Conservation (phyloP, 2,888 invertebrate genomes). For the Xylocampa areola region DNA sequence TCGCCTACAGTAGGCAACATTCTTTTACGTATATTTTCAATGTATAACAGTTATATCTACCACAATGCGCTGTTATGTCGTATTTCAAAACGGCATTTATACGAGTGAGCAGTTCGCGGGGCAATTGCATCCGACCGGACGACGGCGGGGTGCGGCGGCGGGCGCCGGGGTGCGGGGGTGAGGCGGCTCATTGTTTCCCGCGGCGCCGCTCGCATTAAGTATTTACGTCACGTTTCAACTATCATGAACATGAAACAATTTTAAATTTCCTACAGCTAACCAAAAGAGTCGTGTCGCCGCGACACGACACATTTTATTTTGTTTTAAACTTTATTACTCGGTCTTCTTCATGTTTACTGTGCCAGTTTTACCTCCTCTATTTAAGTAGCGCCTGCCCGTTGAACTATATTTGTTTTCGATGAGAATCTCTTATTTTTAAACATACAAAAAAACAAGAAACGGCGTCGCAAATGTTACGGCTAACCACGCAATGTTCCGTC, state of each 20-base stretch:
- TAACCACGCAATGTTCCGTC: too few species aligned
- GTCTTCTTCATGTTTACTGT: background rate
- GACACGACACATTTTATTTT: background rate
- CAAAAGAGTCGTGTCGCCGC: background rate
- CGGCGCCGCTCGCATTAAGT: conserved; percentile 1
- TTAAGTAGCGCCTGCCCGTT: too few species aligned
- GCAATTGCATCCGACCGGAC: conserved; percentile 3
- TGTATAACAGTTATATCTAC: background rate
- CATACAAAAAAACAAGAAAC: too few species aligned
- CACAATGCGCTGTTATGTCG: conserved; percentile 2
- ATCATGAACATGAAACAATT: conserved; percentile 14
- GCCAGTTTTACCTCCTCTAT: background rate
- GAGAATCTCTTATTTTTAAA: too few species aligned
- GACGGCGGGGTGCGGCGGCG: background rate
- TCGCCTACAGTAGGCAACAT: too few species aligned
- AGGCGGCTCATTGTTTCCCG: conserved; percentile 2
- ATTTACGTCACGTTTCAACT: conserved; percentile 9
- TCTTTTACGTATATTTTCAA: background rate
- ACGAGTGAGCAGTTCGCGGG: background rate
- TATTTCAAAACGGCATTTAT: conserved; percentile 9
- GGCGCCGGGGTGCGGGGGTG: background rate
- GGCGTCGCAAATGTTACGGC: too few species aligned
- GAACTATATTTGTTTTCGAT: too few species aligned
- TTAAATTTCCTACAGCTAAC: conserved; percentile 8
- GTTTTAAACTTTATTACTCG: background rate